Conservation (phyloP, 2,888 invertebrate species). For the Leucophora obtusa region DNA sequence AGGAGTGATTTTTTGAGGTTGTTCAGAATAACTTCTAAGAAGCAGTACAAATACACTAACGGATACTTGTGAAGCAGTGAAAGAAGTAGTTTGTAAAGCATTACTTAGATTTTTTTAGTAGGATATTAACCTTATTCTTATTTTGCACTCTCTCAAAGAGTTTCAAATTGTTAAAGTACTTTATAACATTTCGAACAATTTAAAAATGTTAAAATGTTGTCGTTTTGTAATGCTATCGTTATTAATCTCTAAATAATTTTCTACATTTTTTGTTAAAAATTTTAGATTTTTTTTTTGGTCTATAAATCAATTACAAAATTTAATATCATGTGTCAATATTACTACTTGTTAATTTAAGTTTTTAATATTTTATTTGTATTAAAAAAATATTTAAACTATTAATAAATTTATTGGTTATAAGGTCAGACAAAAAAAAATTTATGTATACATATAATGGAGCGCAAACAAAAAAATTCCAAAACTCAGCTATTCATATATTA, state of each 20-base stretch:
- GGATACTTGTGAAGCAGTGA: too few species aligned
- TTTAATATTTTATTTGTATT: slow-evolving; percentile 21
- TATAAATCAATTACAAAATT: slow-evolving; percentile 49
- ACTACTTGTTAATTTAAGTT: slow-evolving; percentile 36
- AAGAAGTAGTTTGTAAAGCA: too few species aligned
- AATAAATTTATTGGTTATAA: slow-evolving; percentile 61
- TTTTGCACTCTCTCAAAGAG: too few species aligned
- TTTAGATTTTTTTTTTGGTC: slow-evolving; percentile 12
- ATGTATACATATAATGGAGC: slow-evolving; percentile 14
- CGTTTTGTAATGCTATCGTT: too few species aligned
- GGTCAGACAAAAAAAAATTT: slow-evolving; percentile 46
- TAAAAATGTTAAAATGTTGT: too few species aligned
- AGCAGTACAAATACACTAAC: too few species aligned
- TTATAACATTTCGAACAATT: too few species aligned
- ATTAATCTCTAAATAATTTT: background rate
- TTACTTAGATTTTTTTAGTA: too few species aligned
- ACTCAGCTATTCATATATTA: slow-evolving; percentile 27
- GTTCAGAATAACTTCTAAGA: too few species aligned
- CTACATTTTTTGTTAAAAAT: background rate
- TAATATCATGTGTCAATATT: slow-evolving; percentile 48
- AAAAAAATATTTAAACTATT: slow-evolving; percentile 26
- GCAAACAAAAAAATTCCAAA: slow-evolving; percentile 27
- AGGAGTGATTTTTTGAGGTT: too few species aligned
- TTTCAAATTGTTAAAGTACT: too few species aligned
- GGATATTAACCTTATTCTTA: too few species aligned